Conservation (phyloP, 1,140 invertebrate genomes). For the Drosophila arawakana region DNA sequence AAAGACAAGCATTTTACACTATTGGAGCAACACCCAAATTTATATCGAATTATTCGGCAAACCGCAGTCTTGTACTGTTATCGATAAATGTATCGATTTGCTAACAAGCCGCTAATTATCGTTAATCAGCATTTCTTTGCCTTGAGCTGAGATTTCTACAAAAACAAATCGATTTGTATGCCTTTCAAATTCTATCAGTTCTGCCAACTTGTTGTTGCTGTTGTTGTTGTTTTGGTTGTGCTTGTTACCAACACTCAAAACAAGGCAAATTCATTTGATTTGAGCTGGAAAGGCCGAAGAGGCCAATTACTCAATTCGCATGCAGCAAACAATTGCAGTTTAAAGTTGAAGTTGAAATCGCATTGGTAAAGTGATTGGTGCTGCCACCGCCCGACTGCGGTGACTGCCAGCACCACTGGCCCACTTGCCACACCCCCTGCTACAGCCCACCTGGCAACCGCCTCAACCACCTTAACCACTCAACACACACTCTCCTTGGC, state of each 20-base stretch:
- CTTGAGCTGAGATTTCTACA: slow-evolving; percentile 4
- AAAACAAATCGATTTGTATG: slow-evolving; percentile 13
- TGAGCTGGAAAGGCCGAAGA: slow-evolving; percentile 23
- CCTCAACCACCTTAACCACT: too few species aligned
- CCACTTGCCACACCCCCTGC: background rate
- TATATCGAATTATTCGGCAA: background rate
- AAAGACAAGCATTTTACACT: too few species aligned
- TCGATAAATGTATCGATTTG: slow-evolving; percentile 5
- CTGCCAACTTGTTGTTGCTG: slow-evolving; percentile 2
- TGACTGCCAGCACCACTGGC: background rate
- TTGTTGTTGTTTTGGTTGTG: slow-evolving; percentile 16
- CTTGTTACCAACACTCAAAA: slow-evolving; percentile 38
- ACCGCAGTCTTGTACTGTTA: background rate
- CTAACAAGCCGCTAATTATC: background rate
- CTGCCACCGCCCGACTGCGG: slow-evolving; percentile 33
- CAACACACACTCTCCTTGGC: slow-evolving; percentile 22
- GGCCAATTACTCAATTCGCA: slow-evolving; percentile 64
- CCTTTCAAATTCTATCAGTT: slow-evolving; percentile 44
- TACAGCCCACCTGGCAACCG: too few species aligned
- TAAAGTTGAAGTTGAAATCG: slow-evolving; percentile 63
- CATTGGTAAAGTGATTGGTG: slow-evolving; percentile 54
- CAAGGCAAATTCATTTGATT: slow-evolving; percentile 59
- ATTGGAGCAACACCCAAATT: too few species aligned
- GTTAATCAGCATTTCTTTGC: slow-evolving; percentile 19
- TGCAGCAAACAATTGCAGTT: slow-evolving; percentile 71